Conservation (phyloP, 2,888 invertebrate species). For the Phaonia tiefii region DNA sequence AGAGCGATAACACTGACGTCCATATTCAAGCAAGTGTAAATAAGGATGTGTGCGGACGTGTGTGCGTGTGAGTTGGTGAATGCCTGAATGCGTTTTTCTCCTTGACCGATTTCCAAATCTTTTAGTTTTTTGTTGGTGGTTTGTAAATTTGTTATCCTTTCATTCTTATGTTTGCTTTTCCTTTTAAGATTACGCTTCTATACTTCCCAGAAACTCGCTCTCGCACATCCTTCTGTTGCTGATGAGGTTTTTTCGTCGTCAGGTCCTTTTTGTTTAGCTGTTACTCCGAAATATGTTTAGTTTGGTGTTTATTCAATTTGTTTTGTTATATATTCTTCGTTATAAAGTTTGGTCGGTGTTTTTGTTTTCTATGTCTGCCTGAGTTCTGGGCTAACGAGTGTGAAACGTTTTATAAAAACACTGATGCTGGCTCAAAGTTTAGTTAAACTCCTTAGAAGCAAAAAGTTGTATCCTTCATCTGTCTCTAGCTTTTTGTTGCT, state of each 20-base stretch:
- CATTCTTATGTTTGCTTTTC: slow-evolving; percentile 53
- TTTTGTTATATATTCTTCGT: slow-evolving; percentile 56
- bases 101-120: slow-evolving; percentile 70
- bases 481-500: slow-evolving; percentile 13
- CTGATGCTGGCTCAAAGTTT: slow-evolving; percentile 22
- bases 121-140: slow-evolving; percentile 34
- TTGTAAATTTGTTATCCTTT: slow-evolving; percentile 54
- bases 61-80: slow-evolving; percentile 46
- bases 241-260: no score
- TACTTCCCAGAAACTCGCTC: slow-evolving; percentile 48
- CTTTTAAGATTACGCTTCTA: slow-evolving; percentile 43
- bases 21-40: slow-evolving; percentile 23
- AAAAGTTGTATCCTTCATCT: slow-evolving; percentile 29
- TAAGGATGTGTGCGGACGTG: neutral
- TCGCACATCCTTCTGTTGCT: slow-evolving; percentile 1
- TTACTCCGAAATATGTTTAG: slow-evolving; percentile 48
- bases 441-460: slow-evolving; percentile 25
- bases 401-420: slow-evolving; percentile 39
- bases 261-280: slow-evolving; percentile 46
- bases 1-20: slow-evolving; percentile 20
- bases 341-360: slow-evolving; percentile 42
- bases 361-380: slow-evolving; percentile 22
- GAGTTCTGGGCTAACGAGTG: slow-evolving; percentile 65
- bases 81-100: slow-evolving; percentile 71
- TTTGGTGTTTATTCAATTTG: slow-evolving; percentile 47